phyloP scores from a whole-genome alignment of 2,113 vertebrate species.

The Calypte anna region DNA sequence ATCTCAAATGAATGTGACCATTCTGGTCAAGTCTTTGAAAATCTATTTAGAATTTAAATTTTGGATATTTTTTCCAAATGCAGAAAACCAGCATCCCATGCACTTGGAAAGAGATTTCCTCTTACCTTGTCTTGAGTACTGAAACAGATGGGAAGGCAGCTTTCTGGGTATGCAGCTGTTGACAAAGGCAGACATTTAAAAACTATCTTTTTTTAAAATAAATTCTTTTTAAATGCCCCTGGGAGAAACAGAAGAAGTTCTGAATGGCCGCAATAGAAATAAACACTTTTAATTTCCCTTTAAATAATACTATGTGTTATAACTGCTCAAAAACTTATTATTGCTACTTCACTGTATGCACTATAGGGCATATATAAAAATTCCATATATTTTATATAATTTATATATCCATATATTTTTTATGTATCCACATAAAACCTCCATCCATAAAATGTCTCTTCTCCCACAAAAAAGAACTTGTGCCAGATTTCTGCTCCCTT shows the following conservation, averaged over 20 bases:
- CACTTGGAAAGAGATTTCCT: background rate
- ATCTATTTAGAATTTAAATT: background rate
- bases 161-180: background rate
- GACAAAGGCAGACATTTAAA: background rate
- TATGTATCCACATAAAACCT: background rate
- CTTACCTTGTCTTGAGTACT: background rate
- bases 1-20: background rate
- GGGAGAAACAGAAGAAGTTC: background rate
- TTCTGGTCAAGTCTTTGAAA: background rate
- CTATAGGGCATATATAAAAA: background rate
- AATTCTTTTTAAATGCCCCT: background rate
- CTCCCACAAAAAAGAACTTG: background rate
- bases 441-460: background rate
- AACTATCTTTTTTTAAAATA: background rate
- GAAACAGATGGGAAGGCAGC: fast-evolving
- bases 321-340: background rate
- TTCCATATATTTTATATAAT: background rate
- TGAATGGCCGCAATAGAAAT: background rate
- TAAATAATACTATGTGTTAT: background rate
- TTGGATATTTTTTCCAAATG: background rate
- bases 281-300: slow-evolving; percentile 9
- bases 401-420: slow-evolving; percentile 5
- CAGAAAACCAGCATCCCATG: background rate
- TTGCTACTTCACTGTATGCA: background rate
- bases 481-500: background rate